These are phyloP conservation scores for Apantesis nais DNA, from an alignment of 2,888 invertebrate genomes.

Conservation along the genomic window DNA sequence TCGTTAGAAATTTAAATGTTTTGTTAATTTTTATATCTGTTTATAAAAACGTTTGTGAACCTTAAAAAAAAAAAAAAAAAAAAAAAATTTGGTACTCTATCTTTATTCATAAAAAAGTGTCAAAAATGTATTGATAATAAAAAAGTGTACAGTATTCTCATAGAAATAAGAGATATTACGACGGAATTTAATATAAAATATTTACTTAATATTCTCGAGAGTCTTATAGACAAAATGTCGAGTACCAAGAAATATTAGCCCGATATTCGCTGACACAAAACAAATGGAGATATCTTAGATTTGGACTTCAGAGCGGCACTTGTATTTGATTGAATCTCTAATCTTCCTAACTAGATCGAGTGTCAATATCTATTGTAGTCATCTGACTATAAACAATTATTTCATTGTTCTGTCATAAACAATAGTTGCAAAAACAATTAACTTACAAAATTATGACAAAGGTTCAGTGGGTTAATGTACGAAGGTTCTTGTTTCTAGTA, in stretches of 20 bases:
- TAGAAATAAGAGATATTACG: background rate
- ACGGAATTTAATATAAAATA: background rate
- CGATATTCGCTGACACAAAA: conserved; percentile 12
- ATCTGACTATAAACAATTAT: conserved; percentile 9
- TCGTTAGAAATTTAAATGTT: too few relatives aligned
- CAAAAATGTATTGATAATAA: too few relatives aligned
- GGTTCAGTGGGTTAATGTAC: background rate
- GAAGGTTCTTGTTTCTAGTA: background rate
- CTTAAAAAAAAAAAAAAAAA: too few relatives aligned
- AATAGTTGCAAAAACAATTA: background rate
- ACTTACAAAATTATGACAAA: background rate
- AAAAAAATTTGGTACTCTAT: too few relatives aligned
- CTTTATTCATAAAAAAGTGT: too few relatives aligned
- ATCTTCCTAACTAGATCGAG: conserved; percentile 15
- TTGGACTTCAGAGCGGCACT: conserved; percentile 12
- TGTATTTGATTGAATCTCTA: conserved; percentile 13
- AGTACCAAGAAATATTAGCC: background rate
- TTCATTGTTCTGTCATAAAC: conserved; percentile 7
- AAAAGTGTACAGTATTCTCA: background rate
- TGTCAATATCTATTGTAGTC: conserved; percentile 4
- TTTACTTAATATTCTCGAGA: conserved; percentile 1
- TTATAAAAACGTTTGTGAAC: too few relatives aligned
- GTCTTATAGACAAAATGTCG: background rate
- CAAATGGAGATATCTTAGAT: conserved; percentile 12
- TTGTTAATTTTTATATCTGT: too few relatives aligned